phyloP scores from a whole-genome alignment of 1,140 invertebrate genomes.

The Psilanteris sp. region DNA sequence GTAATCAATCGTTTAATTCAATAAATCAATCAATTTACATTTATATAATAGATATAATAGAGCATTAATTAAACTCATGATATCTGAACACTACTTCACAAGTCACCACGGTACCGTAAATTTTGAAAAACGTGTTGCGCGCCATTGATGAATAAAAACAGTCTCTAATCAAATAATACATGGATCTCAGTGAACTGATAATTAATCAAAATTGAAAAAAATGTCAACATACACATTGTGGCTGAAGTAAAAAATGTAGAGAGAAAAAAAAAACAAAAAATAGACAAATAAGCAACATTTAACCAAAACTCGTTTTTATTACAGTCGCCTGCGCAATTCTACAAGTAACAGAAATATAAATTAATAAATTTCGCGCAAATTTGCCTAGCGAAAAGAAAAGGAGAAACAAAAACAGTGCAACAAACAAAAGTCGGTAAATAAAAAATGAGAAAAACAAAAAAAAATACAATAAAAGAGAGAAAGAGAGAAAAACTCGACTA shows the following conservation, averaged over 20 bases:
- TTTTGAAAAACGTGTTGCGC: too few species aligned
- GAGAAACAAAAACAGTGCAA: not conserved
- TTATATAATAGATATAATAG: not conserved
- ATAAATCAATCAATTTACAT: slow-evolving; percentile 19
- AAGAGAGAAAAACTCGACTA: slow-evolving; percentile 2
- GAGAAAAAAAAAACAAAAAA: slow-evolving; percentile 22
- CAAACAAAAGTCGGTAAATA: not conserved
- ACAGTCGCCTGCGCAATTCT: slow-evolving; percentile 20
- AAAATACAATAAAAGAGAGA: not conserved
- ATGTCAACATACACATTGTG: too few species aligned
- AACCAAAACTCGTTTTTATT: slow-evolving; percentile 41
- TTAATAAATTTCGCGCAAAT: slow-evolving; percentile 9
- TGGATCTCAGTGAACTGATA: too few species aligned
- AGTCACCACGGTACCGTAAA: not conserved
- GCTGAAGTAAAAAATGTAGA: too few species aligned
- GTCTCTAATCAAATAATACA: too few species aligned
- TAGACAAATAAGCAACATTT: slow-evolving; percentile 26
- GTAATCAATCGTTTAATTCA: slow-evolving; percentile 7
- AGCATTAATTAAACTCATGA: too few species aligned
- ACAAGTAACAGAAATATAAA: slow-evolving; percentile 47
- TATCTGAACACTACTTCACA: too few species aligned
- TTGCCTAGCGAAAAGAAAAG: not conserved
- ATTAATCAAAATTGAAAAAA: too few species aligned
- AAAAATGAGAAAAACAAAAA: too few species aligned
- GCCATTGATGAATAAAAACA: too few species aligned